Evolutionary conservation across 2,113 vertebrate genomes (phyloP), one percentile per base, ranked within the genome.

Genomic region (Mormyrus iriodes): DNA sequence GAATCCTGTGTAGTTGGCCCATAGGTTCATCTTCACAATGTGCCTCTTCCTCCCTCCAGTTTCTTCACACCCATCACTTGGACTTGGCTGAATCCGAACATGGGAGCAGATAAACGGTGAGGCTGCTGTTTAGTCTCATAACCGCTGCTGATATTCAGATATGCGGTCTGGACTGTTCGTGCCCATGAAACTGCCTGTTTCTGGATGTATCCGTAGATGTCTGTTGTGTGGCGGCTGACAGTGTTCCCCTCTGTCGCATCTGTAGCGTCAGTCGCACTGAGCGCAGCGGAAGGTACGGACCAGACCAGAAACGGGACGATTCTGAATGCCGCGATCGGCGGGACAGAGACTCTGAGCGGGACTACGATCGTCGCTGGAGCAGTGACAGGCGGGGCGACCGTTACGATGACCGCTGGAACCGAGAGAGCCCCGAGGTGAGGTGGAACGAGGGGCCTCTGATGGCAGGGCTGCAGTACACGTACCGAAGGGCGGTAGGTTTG

Each of bases 71-170:
- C 83, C 52, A 86, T 85, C 48, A 7, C 39, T 61, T 58, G 76
- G 21, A 89, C 35, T 85, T 79, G 55, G 46, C 69, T 39, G 79
- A 88, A 49, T 85, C 19, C 27, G 24, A 52, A 91, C 91, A 99
- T 99, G 98, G 98, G 98, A 90, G 97, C 97, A n/a, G 98, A 99
- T 93, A 99, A 99, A 94, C 94, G 98, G 98, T 99, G 90, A 96
- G 97, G 21, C 9, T 10, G 31, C 21, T 4, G 42, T 73, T 73
- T 35, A 73, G 10, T 73, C 61, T 69, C 10, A 10, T 35, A 42
- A 27, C 73, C 19, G 15, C 73, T 6, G 73, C 69, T 15, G 31
- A 42, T 79, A 79, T 79, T 39, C 35, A 79, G 35, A 42, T 79
- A 4, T 0, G 61, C 61, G 27, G 3, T 69, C 31, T 31, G 10